Evolutionary conservation across 2,113 vertebrate genomes (phyloP), one percentile per base, ranked within the genome.

Genomic region (Crotalus helleri): DNA sequence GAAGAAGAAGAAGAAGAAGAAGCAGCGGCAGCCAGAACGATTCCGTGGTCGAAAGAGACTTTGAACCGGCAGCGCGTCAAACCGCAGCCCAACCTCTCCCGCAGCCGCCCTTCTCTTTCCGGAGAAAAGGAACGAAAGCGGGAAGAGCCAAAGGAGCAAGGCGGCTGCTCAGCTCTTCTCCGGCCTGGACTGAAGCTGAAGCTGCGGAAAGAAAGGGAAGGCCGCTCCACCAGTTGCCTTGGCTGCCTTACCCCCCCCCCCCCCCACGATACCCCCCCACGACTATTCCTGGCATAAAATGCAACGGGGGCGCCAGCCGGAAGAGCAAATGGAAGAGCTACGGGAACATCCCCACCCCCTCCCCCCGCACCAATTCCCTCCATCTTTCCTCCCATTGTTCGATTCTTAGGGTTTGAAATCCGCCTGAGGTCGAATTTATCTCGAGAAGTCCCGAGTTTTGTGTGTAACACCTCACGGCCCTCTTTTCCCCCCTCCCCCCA

Each of bases 401-500:
- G 33, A 23, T 10, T 46, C 64, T 74, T 74, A 61, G 59, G 29
- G 13, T n/a, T 64, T 12, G 33, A 85, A 69, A 88, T 10, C 46
- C 3, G 51, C 49, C 1, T 3, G 49, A n/a, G 24, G 11, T 39
- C 51, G 44, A 39, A 10, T 8, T 7, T 2, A 23, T 24, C 5
- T n/a, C 6, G 17, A 55, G 54, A 24, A 24, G 3, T 49, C n/a
- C 7, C 3, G 46, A 4, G 11, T 23, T 51, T 29, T 53, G 29
- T 91, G 49, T 69, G 46, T 2, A 21, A 9, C 33, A 1, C 19
- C 33, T 33, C n/a, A 0, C 24, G 44, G 23, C 7, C 46, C 33
- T 17, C 24, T 57, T 5, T 1, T 3, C 0, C 33, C 1, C 3
- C 1, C 2, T 53, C 1, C 21, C 7, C 9, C 19, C 6, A 51